These are phyloP conservation scores for Archaeoteleia sp. DNA, from an alignment of 2,888 invertebrate species.

Conservation along the genomic window DNA sequence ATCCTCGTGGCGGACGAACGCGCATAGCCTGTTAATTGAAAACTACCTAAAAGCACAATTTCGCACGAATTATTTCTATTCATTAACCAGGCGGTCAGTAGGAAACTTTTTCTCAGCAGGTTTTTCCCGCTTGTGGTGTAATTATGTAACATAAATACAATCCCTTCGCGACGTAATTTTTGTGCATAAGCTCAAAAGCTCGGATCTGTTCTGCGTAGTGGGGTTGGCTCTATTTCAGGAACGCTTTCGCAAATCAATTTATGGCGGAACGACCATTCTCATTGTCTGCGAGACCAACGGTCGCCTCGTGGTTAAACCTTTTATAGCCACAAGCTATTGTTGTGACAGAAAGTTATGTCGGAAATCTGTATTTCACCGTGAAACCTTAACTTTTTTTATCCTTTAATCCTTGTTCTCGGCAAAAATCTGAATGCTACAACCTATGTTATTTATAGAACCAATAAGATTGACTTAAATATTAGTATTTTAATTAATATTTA, in stretches of 20 bases:
- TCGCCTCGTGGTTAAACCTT: constrained; percentile 69
- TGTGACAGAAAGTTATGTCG: constrained; percentile 66
- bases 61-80: constrained; percentile 73
- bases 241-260: constrained; percentile 74
- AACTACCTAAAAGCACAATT: constrained; percentile 71
- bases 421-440: constrained; percentile 32
- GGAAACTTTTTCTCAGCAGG: constrained; percentile 50
- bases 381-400: constrained; percentile 50
- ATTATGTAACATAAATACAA: constrained; percentile 74
- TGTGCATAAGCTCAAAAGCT: constrained; percentile 73
- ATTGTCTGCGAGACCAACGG: constrained; percentile 68
- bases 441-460: constrained; percentile 31
- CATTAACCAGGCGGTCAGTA: constrained; percentile 69
- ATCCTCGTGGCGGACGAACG: constrained; percentile 57
- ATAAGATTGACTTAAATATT: not conserved
- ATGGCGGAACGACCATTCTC: constrained; percentile 68
- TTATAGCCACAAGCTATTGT: constrained; percentile 70
- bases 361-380: constrained; percentile 55
- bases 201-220: constrained; percentile 43
- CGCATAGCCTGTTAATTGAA: constrained; percentile 67
- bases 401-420: constrained; percentile 49
- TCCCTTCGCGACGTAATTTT: constrained; percentile 71
- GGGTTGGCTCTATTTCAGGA: constrained; percentile 62
- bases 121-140: constrained; percentile 61
- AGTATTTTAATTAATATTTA: not conserved